Conservation (phyloP, 2,888 invertebrate genomes). For the Pharmacophagus antenor region DNA sequence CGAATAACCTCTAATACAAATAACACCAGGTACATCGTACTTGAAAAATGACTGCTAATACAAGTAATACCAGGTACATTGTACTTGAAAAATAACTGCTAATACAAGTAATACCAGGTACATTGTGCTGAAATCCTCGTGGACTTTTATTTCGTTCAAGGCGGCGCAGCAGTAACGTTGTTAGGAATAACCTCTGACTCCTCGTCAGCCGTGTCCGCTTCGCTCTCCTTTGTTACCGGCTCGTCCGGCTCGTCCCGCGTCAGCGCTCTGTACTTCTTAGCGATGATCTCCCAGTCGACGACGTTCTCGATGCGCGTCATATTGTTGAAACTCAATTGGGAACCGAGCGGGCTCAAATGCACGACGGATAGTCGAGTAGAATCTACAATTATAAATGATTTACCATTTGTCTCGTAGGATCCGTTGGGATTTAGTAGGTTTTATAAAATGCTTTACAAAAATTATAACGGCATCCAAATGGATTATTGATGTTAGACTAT, state of each 20-base stretch:
- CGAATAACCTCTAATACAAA: too few relatives aligned
- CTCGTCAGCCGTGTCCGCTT: conserved; percentile 66
- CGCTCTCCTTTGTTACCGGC: conserved; percentile 56
- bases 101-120: too few relatives aligned
- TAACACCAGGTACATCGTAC: too few relatives aligned
- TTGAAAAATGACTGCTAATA: too few relatives aligned
- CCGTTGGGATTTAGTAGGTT: too few relatives aligned
- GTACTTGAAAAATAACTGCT: too few relatives aligned
- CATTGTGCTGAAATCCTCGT: neutral
- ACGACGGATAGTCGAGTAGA: conserved; percentile 89
- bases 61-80: too few relatives aligned
- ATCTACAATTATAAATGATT: conserved; percentile 65
- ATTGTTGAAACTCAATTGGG: conserved; percentile 90
- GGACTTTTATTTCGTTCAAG: conserved; percentile 48
- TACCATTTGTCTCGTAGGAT: too few relatives aligned
- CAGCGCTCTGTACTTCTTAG: conserved; percentile 91
- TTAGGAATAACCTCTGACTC: conserved; percentile 69
- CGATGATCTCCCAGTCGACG: conserved; percentile 94
- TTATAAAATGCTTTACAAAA: too few relatives aligned
- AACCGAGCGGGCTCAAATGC: conserved; percentile 91
- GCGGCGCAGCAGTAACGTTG: conserved; percentile 62
- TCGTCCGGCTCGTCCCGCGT: conserved; percentile 74
- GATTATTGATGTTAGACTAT: too few relatives aligned
- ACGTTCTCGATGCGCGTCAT: conserved; percentile 92
- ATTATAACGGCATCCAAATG: too few relatives aligned